Evolutionary conservation across 2,797 vertebrate species (phyloP).

Genomic region (Falco peregrinus): DNA sequence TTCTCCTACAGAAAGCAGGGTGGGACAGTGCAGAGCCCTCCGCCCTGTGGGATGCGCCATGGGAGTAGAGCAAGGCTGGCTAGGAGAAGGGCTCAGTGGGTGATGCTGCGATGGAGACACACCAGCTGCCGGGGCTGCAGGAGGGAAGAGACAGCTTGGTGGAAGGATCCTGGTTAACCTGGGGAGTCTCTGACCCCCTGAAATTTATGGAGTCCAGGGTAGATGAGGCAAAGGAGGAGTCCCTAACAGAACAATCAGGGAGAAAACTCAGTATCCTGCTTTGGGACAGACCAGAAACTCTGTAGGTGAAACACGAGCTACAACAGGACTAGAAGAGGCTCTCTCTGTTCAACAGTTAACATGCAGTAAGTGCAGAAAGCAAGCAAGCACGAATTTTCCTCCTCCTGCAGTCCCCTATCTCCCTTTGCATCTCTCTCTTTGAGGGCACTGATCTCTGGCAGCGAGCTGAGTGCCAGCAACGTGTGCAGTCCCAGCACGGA

Average conservation of each 20-base stretch:
- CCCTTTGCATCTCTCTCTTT: background rate
- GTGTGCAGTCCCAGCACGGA: background rate
- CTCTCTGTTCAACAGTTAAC: background rate
- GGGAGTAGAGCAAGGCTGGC: background rate
- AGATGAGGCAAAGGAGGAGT: background rate
- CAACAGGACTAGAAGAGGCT: background rate
- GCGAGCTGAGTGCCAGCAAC: background rate
- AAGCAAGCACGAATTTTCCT: background rate
- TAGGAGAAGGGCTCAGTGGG: background rate
- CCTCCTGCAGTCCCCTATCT: background rate
- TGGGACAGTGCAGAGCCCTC: background rate
- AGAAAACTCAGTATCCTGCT: background rate
- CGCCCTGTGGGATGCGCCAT: background rate
- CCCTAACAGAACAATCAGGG: background rate
- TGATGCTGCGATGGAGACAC: accelerated
- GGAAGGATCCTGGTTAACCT: background rate
- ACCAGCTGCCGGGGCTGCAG: background rate
- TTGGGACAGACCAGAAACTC: background rate
- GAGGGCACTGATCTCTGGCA: background rate
- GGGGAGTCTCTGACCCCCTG: background rate
- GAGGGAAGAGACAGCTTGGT: background rate
- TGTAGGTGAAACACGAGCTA: background rate
- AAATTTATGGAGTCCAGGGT: background rate
- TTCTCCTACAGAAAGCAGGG: background rate
- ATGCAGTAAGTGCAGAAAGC: background rate